Percentiles rank a stretch among this genome's conserved stretches.
Evolutionary conservation across 2,888 invertebrate species (phyloP).

Genomic region (Unio delphinus): DNA sequence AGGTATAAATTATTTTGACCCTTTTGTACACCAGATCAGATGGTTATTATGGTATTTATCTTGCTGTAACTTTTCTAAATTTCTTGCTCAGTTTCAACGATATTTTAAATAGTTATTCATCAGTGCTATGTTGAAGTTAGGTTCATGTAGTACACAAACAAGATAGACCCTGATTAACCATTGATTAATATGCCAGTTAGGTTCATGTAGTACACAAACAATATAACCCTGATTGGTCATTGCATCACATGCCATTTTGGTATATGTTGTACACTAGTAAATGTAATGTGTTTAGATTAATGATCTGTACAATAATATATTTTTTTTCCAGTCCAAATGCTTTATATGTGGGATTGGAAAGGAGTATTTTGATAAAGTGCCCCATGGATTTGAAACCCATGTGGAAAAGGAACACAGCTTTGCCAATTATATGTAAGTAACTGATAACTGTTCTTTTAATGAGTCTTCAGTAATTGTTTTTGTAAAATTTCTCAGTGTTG

Average conservation of each 20-base stretch:
- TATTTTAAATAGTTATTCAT: no score
- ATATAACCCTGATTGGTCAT: background rate
- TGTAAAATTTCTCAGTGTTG: background rate
- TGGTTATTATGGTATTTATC: no score
- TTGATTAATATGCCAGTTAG: background rate
- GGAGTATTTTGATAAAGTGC: constrained; percentile 98
- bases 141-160: background rate
- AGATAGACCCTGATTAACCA: background rate
- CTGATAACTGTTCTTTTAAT: background rate
- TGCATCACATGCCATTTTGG: background rate
- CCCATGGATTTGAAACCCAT: constrained; percentile 99
- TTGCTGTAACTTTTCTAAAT: no score
- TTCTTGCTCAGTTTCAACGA: no score
- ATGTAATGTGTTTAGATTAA: no score
- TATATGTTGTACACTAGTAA: background rate
- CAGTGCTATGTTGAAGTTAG: background rate
- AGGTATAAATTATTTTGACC: no score
- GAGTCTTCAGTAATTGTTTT: background rate
- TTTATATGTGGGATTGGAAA: constrained; percentile 99
- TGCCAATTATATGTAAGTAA: constrained; percentile 96
- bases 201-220: background rate
- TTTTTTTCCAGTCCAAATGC: constrained; percentile 84
- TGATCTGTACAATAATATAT: background rate
- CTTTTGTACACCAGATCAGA: no score
- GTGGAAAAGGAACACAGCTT: constrained; percentile 98